phyloP scores from a whole-genome alignment of 2,113 vertebrate species.

The Epinephelus fuscoguttatus region DNA sequence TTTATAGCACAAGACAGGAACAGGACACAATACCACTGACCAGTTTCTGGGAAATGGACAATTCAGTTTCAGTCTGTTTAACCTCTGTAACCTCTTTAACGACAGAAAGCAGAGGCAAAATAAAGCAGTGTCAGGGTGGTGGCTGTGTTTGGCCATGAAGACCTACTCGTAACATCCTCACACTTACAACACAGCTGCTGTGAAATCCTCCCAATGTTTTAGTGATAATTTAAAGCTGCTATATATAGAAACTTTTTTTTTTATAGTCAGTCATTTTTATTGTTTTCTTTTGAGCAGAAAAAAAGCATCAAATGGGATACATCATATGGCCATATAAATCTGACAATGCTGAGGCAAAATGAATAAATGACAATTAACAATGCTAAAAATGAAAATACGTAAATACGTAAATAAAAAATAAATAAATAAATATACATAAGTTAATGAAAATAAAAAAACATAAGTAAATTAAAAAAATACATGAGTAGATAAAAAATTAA shows the following conservation, averaged over 20 bases:
- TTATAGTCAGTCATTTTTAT: no score
- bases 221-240: neutral
- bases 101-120: constrained; percentile 29
- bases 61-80: constrained; percentile 52
- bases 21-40: constrained; percentile 30
- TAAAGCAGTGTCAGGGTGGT: neutral
- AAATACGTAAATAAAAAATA: no score
- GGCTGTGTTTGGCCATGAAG: neutral
- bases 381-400: no score
- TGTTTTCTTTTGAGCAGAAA: no score
- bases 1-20: constrained; percentile 31
- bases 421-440: no score
- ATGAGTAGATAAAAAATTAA: no score
- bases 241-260: neutral
- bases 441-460: no score
- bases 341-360: no score
- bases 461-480: no score
- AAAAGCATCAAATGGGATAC: no score
- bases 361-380: no score
- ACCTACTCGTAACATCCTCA: neutral
- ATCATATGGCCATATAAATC: no score
- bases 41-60: constrained; percentile 57
- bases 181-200: neutral
- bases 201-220: neutral
- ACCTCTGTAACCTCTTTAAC: constrained; percentile 35